Percentiles rank a stretch among this genome's conserved stretches.
Evolutionary conservation across 2,113 vertebrate genomes (phyloP).

Genomic region (Podarcis cretensis): DNA sequence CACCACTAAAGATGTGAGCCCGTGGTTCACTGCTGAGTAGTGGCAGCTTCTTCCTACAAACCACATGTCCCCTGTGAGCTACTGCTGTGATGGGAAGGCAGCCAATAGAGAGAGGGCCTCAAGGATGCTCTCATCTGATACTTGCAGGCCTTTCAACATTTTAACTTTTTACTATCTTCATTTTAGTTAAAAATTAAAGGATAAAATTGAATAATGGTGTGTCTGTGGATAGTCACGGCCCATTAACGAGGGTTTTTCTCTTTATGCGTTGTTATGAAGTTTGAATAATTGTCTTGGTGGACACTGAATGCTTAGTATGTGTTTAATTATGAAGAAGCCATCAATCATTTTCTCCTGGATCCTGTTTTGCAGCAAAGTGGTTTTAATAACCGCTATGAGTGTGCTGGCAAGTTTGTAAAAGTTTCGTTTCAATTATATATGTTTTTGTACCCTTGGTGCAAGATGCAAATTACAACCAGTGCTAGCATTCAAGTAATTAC

Average conservation of each 20-base stretch:
- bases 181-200: slow-evolving; percentile 17
- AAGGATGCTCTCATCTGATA: not conserved
- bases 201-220: slow-evolving; percentile 29
- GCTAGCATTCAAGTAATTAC: slow-evolving; percentile 4
- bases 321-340: slow-evolving; percentile 56
- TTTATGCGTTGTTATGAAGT: slow-evolving; percentile 58
- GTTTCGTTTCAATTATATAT: slow-evolving; percentile 36
- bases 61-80: too few species aligned
- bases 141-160: slow-evolving; percentile 9
- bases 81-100: not conserved
- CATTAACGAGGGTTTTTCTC: slow-evolving; percentile 48
- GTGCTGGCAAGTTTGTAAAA: slow-evolving; percentile 34
- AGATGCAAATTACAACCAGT: not conserved
- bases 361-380: slow-evolving; percentile 41
- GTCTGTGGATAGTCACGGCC: slow-evolving; percentile 47
- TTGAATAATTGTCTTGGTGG: slow-evolving; percentile 60
- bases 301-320: slow-evolving; percentile 58
- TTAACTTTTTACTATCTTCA: slow-evolving; percentile 10
- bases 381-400: slow-evolving; percentile 36
- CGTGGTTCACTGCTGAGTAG: not conserved
- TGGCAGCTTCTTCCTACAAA: not conserved
- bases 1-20: not conserved
- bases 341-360: slow-evolving; percentile 43
- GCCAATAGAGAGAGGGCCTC: not conserved
- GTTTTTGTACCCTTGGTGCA: not conserved